Evolutionary conservation across 1,140 invertebrate genomes (phyloP), one percentile per base, ranked within the genome.

Genomic region (Brachionus plicatilis): DNA sequence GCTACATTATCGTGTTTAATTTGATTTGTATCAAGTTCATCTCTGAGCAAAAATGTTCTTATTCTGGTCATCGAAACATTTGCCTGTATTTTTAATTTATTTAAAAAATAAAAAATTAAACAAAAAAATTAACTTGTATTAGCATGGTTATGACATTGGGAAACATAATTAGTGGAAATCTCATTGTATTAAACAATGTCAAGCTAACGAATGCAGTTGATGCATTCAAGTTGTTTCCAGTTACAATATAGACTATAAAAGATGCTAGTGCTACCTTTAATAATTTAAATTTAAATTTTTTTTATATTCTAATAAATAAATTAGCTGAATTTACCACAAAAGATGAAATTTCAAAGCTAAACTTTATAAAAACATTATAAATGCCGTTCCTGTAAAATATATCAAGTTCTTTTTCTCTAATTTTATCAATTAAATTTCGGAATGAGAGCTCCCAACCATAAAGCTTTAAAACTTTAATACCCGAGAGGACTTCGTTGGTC

Each of bases 111-210:
- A 80, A 37, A 80, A 56, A 66, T 56, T 66, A 56, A 56, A 41
- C 3, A 27, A 47, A 50, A 47, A 45, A 27, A 14, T 17, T 56
- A 60, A 82, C 82, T 56, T 70, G 65, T n/a, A 84, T 72, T 6
- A 72, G 17, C 41, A 68, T 70, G 20, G 89, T 88, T 84, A 92
- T 90, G 37, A 92, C 86, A 86, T 91, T 90, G 4, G 92, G 92
- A 70, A 93, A 87, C 86, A 92, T 90, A 27, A 88, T 87, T 78
- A 93, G 91, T 86, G 97, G 96, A 90, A 97, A 96, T 87, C 96
- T 93, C 86, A 99, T 93, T 86, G 98, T 96, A 91, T 99, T 98
- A 92, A 99, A 99, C 87, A 99, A 93, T 88, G 96, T 94, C 86
- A 99, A 92, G 86, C 96, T 95, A 85, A 99, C 96, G 92, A 99